Evolutionary conservation across 2,797 vertebrate species (phyloP), one percentile per base, ranked within the genome.

Genomic region (Coendou prehensilis): DNA sequence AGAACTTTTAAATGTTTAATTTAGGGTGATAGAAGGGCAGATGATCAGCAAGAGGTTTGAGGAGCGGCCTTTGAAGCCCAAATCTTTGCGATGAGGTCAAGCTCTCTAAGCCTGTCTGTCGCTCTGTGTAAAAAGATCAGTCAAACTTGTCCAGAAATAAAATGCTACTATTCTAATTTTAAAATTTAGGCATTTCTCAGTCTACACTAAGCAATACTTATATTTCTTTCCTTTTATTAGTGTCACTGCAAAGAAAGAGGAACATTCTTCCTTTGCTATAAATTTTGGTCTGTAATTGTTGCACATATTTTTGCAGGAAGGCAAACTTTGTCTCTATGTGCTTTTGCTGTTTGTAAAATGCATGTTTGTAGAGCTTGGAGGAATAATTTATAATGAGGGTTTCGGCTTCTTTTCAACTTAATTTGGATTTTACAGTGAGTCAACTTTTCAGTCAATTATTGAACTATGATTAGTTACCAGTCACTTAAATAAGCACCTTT

Each of bases 1-100:
- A 98, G 97, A 98, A 98, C 97, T 98, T 98, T 97, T 97, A 98
- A 98, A 98, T 98, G 96, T 98, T 98, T 98, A 98, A 98, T 97
- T 98, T 98, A 98, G 98, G 98, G 98, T 97, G 96, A 96, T 90
- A 88, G 97, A 98, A 97, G 98, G 97, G 97, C 97, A 98, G 98
- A 97, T 97, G 97, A 98, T 98, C 98, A 98, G 98, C 93, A 87
- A 98, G 98, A 98, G 98, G 97, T 92, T 98, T 98, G 97, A 97
- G 90, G 91, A 97, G 82, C 71, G 56, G 98, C 95, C 96, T 98
- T 98, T 98, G 98, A 98, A 98, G 97, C 97, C 96, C 91, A 97
- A 96, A 97, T 98, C 94, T 64, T 93, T 97, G 97, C 93, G 30
- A 95, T 97, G 97, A 98, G 98, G 97, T 98, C 97, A 96, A 92